Evolutionary conservation across 2,113 vertebrate genomes (phyloP).

Genomic region (Nothobranchius kuhntae): DNA sequence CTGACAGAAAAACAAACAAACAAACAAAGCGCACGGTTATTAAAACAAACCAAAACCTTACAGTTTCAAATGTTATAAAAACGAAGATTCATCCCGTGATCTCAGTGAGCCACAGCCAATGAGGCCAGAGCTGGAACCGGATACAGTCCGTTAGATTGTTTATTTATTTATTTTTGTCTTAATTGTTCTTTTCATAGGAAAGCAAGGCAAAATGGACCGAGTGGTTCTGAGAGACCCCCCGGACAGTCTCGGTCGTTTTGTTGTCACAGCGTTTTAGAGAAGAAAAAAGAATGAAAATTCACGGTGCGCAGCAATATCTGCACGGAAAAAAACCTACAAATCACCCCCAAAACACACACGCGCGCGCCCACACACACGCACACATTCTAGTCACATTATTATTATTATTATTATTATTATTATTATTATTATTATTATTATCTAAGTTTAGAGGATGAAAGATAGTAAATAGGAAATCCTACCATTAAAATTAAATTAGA

Average conservation of each 20-base stretch:
- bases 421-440: slow-evolving; percentile 12
- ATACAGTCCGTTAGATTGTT: slow-evolving; percentile 71
- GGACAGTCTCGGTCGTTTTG: slow-evolving; percentile 82
- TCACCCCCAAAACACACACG: slow-evolving; percentile 15
- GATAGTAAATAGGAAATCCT: too few relatives aligned
- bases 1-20: slow-evolving; percentile 79
- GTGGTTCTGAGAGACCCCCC: slow-evolving; percentile 86
- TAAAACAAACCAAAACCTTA: slow-evolving; percentile 33
- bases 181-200: slow-evolving; percentile 86
- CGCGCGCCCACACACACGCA: slow-evolving; percentile 18
- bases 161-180: slow-evolving; percentile 10
- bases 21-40: slow-evolving; percentile 47
- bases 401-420: slow-evolving; percentile 40
- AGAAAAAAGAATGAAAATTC: slow-evolving; percentile 82
- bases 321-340: slow-evolving; percentile 74
- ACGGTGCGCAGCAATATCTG: slow-evolving; percentile 26
- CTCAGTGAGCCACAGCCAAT: slow-evolving; percentile 77
- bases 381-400: slow-evolving; percentile 17
- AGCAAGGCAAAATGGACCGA: slow-evolving; percentile 92
- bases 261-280: slow-evolving; percentile 91
- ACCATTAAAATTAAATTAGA: too few relatives aligned
- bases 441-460: too few relatives aligned
- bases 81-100: slow-evolving; percentile 87
- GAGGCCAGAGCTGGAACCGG: slow-evolving; percentile 86
- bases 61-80: slow-evolving; percentile 34